These are phyloP conservation scores for Mustela lutreola DNA, from an alignment of 2,113 vertebrate genomes.

Conservation along the genomic window DNA sequence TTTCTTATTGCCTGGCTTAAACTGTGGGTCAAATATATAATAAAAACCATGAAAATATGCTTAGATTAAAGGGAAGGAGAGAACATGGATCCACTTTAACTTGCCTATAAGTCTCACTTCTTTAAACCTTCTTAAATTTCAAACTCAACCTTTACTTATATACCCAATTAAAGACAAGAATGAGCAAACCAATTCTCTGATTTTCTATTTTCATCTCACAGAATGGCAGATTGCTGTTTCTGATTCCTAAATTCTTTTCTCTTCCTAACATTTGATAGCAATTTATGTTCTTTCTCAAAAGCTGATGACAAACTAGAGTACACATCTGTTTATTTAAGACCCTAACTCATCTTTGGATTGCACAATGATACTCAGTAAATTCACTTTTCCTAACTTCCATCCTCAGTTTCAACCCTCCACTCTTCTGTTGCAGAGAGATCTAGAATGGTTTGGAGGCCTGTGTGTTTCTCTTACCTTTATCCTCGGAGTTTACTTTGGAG, in stretches of 20 bases:
- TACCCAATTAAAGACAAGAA: neutral
- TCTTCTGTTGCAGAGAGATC: neutral
- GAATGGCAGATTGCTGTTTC: neutral
- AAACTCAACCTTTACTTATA: neutral
- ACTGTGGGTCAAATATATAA: neutral
- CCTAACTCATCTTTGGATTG: neutral
- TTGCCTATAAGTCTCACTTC: neutral
- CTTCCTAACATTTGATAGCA: neutral
- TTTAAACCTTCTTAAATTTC: neutral
- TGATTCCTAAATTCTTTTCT: neutral
- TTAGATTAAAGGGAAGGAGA: neutral
- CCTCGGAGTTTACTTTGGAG: slow-evolving; percentile 79
- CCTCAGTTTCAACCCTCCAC: neutral
- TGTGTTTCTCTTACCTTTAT: slow-evolving; percentile 58
- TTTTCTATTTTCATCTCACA: slow-evolving; percentile 3
- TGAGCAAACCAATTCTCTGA: neutral
- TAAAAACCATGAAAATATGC: neutral
- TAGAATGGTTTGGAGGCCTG: neutral
- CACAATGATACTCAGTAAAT: neutral
- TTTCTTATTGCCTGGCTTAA: neutral
- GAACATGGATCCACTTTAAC: neutral
- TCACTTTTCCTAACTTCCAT: neutral
- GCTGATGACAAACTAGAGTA: neutral
- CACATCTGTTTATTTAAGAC: neutral
- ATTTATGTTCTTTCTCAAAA: neutral